Evolutionary conservation across 2,113 vertebrate species (phyloP), one percentile per base, ranked within the genome.

Genomic region (Lophura nycthemera): DNA sequence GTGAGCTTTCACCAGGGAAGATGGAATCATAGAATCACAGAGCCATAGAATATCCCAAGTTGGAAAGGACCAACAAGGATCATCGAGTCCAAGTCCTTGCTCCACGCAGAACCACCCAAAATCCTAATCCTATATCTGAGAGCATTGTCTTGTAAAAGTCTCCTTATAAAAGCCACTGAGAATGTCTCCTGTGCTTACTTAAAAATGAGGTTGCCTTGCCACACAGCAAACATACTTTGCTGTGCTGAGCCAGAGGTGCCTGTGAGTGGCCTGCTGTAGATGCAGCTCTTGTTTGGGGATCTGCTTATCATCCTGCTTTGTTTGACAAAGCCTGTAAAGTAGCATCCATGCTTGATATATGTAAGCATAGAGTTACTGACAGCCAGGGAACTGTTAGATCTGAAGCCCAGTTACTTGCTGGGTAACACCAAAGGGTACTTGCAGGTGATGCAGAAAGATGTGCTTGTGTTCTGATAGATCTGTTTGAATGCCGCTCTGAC

Each of bases 211-310:
- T 14, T 57, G n/a, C 67, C 40, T 38, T 25, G 1, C 61, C 15
- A 7, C 50, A 13, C 0, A 30, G 75, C n/a, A 14, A 42, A 30
- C 48, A n/a, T 10, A 42, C 11, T 61, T 81, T 48, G 1, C 25
- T 36, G 18, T 59, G 54, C 63, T 70, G 67, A 56, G 63, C 57
- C 43, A 42, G n/a, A 47, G 18, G 21, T 8, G 11, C 13, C 36
- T n/a, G 6, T 8, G 30, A 70, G n/a, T 0, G 3, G 1, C 18
- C 29, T 59, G 32, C 60, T 1, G 0, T 48, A 30, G 43, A 19
- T 38, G 54, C 47, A 73, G 79, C 70, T 69, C 32, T 43, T 24
- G 27, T 48, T 11, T n/a, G 34, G 57, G 63, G 10, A 32, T 40
- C 52, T 48, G 9, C 50, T 61, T 27, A 2, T 71, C 32, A 5